Base-by-base conservation (phyloP, 2,797 vertebrate genomes). In the Rhinogobio ventralis region DNA sequence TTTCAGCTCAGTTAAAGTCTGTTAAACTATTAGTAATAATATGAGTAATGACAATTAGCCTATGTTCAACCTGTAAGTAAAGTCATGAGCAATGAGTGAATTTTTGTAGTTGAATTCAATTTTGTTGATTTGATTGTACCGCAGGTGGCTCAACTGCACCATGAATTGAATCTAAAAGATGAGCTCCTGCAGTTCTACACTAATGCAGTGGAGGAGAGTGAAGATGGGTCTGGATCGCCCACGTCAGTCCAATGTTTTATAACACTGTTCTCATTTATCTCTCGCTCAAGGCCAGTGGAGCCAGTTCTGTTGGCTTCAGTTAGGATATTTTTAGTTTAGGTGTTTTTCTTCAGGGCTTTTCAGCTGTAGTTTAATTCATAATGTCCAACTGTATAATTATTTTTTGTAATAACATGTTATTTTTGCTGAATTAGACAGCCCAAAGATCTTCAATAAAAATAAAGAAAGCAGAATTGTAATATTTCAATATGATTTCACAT, bases 141-240 rank as follows among this genome's bases (percentile, higher is more conserved):
- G 60, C 91, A 99, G 98, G 97, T 99, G 80, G 96, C 97, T 64
- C 98, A 99, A 91, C 90, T 99, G 87, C 96, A 98, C 66, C 98
- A 99, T 72, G 98, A 99, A 87, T 94, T 99, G 71, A 97, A 97
- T 89, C 96, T 99, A 95, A 99, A 99, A 91, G 98, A 99, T 69
- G 98, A 99, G 85, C 95, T 99, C 82, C 96, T 99, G 77, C 98
- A 99, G 92, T 98, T 99, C 93, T 99, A 99, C 86, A 99, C 97
- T 89, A 97, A 95, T 0, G 94, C 97, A 11, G 96, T 93, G 0
- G 98, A 99, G 81, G 98, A 99, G 90, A 97, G 96, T 0, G 98
- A 98, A 86, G 97, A 96, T 0, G 97, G 98, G 74, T 95, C 97
- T 84, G 93, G 94, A 89, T 96, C 97, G 39, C 96, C 96, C 5